Conservation (phyloP, 2,797 vertebrate genomes). For the Phrynocephalus forsythii region DNA sequence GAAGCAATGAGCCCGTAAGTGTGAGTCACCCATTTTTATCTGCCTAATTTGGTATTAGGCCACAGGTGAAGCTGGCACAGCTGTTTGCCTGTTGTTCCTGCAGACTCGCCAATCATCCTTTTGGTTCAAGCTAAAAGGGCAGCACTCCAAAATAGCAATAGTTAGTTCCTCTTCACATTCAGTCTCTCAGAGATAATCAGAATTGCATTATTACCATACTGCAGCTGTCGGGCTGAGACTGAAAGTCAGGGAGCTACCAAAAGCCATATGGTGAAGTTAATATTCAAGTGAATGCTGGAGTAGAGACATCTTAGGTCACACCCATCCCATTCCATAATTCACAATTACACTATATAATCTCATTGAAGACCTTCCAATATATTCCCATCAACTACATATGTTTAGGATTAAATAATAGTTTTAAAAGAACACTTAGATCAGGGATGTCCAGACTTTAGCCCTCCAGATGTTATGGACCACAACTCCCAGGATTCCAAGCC, state of each 20-base stretch:
- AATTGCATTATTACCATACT: neutral
- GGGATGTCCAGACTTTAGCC: no score
- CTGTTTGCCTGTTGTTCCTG: neutral
- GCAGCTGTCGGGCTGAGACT: neutral
- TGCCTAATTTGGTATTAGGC: neutral
- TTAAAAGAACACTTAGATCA: constrained; percentile 10
- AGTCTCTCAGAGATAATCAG: neutral
- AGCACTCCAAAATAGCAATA: neutral
- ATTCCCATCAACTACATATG: neutral
- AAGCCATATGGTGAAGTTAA: neutral
- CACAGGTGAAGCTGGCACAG: neutral
- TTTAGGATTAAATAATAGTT: neutral
- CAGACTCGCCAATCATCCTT: constrained; percentile 1
- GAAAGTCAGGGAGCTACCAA: neutral
- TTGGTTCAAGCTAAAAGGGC: neutral
- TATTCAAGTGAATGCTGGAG: neutral
- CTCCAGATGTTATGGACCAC: no score
- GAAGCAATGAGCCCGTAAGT: constrained; percentile 30
- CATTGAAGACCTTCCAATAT: neutral
- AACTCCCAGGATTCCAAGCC: no score
- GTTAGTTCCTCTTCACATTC: neutral
- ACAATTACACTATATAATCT: neutral
- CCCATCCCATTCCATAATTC: neutral
- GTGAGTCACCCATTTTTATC: constrained; percentile 33
- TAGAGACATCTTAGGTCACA: neutral